Conservation (phyloP, 2,113 vertebrate species). For the Microcebus lehilahytsara region DNA sequence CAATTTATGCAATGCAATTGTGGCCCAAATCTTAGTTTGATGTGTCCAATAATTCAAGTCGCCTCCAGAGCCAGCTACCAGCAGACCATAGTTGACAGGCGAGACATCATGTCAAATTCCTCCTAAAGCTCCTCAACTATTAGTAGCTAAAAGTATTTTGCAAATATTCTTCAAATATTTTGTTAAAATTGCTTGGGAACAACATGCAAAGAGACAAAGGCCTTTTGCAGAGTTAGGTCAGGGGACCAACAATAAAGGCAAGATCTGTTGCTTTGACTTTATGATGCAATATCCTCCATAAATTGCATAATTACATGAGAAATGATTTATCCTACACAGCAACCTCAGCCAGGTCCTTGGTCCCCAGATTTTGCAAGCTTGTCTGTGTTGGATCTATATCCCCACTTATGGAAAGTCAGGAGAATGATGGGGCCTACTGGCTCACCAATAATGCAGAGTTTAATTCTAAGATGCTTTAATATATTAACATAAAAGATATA, state of each 20-base stretch:
- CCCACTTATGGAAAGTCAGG: neutral
- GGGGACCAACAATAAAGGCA: neutral
- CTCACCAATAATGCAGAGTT: neutral
- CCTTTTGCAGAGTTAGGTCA: neutral
- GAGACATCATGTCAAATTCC: neutral
- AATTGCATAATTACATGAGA: neutral
- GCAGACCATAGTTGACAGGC: neutral
- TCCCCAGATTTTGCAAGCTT: neutral
- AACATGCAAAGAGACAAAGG: neutral
- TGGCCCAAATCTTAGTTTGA: neutral
- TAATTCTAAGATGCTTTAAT: neutral
- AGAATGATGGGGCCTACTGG: neutral
- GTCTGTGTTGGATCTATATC: neutral
- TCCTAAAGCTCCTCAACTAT: neutral
- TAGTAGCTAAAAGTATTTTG: slow-evolving; percentile 4
- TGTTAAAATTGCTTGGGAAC: neutral
- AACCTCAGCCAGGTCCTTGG: neutral
- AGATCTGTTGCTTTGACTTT: neutral
- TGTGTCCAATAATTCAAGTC: neutral
- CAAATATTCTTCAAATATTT: slow-evolving; percentile 29
- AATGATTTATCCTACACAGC: neutral
- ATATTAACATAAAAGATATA: neutral
- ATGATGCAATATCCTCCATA: neutral
- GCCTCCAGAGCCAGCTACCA: neutral
- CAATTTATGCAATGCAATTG: neutral